These are phyloP conservation scores for Metridium senile DNA, from an alignment of 92 coral and sea anemone species.

Conservation along the genomic window DNA sequence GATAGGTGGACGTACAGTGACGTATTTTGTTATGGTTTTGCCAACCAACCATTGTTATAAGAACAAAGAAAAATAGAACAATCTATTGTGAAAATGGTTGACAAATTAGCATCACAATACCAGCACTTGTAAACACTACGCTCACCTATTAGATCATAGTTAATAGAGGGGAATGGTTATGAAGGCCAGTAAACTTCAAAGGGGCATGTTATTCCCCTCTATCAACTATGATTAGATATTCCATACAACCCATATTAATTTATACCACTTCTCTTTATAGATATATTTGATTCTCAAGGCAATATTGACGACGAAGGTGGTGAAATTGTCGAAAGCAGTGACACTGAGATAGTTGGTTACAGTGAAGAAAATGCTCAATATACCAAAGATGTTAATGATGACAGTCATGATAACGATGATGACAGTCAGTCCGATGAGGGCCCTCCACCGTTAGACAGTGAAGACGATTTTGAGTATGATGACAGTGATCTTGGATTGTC, in stretches of 20 bases:
- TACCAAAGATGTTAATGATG: slow-evolving; percentile 35
- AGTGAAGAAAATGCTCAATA: slow-evolving; percentile 70
- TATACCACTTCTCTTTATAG: slow-evolving; percentile 36
- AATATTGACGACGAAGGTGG: slow-evolving; percentile 84
- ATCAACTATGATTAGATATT: too few species aligned
- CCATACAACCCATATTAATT: background rate
- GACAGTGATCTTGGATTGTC: slow-evolving; percentile 53
- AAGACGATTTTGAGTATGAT: slow-evolving; percentile 65
- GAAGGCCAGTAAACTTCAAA: too few species aligned
- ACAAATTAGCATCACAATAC: too few species aligned
- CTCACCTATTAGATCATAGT: too few species aligned
- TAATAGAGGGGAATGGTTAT: too few species aligned
- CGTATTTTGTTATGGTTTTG: too few species aligned
- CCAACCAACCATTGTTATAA: too few species aligned
- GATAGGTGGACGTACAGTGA: too few species aligned
- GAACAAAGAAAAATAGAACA: too few species aligned
- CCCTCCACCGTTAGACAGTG: slow-evolving; percentile 79
- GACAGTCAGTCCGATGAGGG: slow-evolving; percentile 56
- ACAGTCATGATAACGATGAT: slow-evolving; percentile 55
- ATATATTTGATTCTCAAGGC: slow-evolving; percentile 83
- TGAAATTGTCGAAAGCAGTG: slow-evolving; percentile 87
- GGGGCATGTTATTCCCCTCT: too few species aligned
- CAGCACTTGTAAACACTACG: too few species aligned
- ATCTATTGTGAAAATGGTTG: too few species aligned
- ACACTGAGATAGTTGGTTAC: slow-evolving; percentile 89